These are phyloP conservation scores for Prenolepis imparis DNA, from an alignment of 2,888 invertebrate species.

Conservation along the genomic window DNA sequence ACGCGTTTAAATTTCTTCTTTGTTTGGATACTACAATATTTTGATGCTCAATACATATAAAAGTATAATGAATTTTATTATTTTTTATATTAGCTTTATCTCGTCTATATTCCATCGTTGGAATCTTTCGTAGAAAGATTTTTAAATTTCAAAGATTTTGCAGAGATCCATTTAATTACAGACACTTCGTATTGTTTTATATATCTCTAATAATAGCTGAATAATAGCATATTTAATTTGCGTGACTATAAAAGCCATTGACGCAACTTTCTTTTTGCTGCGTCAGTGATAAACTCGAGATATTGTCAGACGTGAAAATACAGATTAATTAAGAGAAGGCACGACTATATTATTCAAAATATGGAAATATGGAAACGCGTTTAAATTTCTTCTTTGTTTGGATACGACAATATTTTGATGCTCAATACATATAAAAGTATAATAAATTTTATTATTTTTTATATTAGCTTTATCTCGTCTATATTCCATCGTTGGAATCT, in stretches of 20 bases:
- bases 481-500: no score
- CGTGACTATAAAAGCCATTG: background rate
- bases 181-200: background rate
- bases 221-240: background rate
- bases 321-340: background rate
- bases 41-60: background rate
- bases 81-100: background rate
- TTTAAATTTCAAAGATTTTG: background rate
- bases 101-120: background rate
- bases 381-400: background rate
- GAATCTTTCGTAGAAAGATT: background rate
- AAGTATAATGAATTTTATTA: background rate
- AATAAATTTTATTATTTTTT: no score
- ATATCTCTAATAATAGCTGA: no score
- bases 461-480: no score
- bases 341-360: background rate
- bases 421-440: no score
- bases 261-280: background rate
- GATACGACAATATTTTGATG: no score
- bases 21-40: background rate
- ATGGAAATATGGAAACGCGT: background rate
- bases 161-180: background rate
- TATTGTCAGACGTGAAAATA: background rate
- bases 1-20: background rate
- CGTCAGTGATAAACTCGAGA: constrained; percentile 11